Percentiles rank a stretch among this genome's conserved stretches.
Conservation (phyloP, 2,797 vertebrate species). For the Crax fasciolata region DNA sequence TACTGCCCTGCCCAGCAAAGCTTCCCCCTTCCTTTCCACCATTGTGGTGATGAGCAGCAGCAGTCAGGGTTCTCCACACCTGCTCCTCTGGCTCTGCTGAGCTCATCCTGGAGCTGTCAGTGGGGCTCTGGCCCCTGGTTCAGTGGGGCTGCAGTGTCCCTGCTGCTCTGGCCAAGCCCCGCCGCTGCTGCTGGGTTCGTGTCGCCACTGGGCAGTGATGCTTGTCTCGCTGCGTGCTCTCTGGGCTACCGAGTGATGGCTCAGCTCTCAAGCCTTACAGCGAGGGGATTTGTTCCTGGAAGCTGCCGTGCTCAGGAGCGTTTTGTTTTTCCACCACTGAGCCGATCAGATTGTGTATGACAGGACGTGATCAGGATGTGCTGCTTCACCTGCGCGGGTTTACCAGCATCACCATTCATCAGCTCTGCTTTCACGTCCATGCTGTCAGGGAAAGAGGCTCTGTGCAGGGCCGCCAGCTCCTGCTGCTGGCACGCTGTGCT, state of each 20-base stretch:
- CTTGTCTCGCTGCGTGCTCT: neutral
- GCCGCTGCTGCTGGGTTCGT: neutral
- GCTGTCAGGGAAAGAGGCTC: neutral
- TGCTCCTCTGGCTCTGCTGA: neutral
- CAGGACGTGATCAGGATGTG: neutral
- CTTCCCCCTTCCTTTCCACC: neutral
- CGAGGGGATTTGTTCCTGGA: neutral
- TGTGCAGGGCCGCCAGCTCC: neutral
- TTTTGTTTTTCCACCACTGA: rapidly evolving
- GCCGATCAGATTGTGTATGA: neutral
- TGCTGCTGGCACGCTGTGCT: rapidly evolving
- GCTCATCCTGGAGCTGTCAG: neutral
- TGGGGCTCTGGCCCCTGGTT: too few species aligned
- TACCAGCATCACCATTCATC: neutral
- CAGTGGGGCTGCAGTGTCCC: neutral
- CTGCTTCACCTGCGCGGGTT: neutral
- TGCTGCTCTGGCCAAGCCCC: neutral
- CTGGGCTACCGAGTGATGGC: neutral
- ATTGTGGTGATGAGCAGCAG: neutral
- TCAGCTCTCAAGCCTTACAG: neutral
- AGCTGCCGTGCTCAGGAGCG: rapidly evolving
- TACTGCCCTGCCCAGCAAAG: neutral
- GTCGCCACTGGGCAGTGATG: neutral
- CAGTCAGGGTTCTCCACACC: neutral
- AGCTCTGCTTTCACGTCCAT: rapidly evolving